A percentile compares a stretch with the other conserved stretches of the same genome.
Conservation (phyloP, 2,888 invertebrate species). For the Temnothorax ravouxi region DNA sequence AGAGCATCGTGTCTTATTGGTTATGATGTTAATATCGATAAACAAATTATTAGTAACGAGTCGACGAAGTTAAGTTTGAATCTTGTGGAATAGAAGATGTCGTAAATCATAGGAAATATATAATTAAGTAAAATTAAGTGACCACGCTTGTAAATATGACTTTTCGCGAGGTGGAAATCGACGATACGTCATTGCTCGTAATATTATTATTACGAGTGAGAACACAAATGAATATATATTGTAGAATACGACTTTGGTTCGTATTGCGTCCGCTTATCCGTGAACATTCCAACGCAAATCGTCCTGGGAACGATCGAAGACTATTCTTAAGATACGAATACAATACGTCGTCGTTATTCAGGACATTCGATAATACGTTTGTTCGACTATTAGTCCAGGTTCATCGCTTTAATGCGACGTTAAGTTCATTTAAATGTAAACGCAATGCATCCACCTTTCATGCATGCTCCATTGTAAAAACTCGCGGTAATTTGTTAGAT, state of each 20-base stretch:
- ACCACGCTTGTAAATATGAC: conserved; percentile 14
- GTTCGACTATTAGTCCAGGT: background rate
- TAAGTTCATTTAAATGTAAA: conserved; percentile 27
- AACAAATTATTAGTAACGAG: conserved; percentile 5
- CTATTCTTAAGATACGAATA: background rate
- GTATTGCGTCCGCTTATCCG: background rate
- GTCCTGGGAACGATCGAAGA: background rate
- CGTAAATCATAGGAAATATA: background rate
- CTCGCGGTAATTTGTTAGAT: conserved; percentile 17
- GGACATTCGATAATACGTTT: background rate
- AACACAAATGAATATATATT: background rate
- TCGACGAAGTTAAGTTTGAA: conserved; percentile 22
- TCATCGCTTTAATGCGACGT: background rate
- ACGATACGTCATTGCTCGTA: background rate
- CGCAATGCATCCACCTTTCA: background rate
- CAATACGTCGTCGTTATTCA: background rate
- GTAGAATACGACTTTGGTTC: background rate
- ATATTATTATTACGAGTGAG: conserved; percentile 2
- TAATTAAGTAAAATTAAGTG: conserved; percentile 13
- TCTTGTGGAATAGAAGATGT: background rate
- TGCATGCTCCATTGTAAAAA: background rate
- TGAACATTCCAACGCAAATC: background rate
- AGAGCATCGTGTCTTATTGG: background rate
- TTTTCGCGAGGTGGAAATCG: conserved; percentile 16
- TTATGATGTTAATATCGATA: conserved; percentile 21